phyloP scores from a whole-genome alignment of 2,797 vertebrate genomes.

The Dermochelys coriacea region DNA sequence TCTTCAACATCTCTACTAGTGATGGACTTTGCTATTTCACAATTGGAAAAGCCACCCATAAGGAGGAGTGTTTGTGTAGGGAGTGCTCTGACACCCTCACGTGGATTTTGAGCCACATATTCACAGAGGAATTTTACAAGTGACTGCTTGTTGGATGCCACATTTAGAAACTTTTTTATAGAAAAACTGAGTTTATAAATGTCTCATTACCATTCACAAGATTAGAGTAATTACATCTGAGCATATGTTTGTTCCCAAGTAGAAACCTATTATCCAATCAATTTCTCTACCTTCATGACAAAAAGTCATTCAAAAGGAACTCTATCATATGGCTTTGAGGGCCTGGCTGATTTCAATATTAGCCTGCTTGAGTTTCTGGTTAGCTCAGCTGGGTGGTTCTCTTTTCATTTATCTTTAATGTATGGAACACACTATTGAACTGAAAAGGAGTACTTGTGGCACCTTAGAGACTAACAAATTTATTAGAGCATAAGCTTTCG shows the following conservation, averaged over 20 bases:
- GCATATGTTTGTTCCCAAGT: not conserved
- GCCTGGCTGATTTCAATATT: conserved; percentile 27
- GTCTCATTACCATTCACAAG: not conserved
- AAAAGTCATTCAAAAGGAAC: not conserved
- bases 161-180: too few relatives aligned
- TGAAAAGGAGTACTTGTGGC: too few relatives aligned
- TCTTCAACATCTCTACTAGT: too few relatives aligned
- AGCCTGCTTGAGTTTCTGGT: conserved; percentile 46
- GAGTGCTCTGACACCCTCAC: too few relatives aligned
- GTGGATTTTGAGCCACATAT: too few relatives aligned
- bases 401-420: conserved; percentile 55
- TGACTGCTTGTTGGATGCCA: not conserved
- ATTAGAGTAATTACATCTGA: not conserved
- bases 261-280: not conserved
- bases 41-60: too few relatives aligned
- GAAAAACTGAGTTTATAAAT: not conserved
- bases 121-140: too few relatives aligned
- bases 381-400: conserved; percentile 32
- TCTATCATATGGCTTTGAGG: not conserved
- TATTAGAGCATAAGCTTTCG: too few relatives aligned
- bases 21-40: too few relatives aligned
- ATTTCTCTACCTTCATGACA: not conserved
- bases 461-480: too few relatives aligned
- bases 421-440: conserved; percentile 30
- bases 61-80: too few relatives aligned